Evolutionary conservation across 2,797 vertebrate genomes (phyloP).

Genomic region (Pseudopleuronectes americanus): DNA sequence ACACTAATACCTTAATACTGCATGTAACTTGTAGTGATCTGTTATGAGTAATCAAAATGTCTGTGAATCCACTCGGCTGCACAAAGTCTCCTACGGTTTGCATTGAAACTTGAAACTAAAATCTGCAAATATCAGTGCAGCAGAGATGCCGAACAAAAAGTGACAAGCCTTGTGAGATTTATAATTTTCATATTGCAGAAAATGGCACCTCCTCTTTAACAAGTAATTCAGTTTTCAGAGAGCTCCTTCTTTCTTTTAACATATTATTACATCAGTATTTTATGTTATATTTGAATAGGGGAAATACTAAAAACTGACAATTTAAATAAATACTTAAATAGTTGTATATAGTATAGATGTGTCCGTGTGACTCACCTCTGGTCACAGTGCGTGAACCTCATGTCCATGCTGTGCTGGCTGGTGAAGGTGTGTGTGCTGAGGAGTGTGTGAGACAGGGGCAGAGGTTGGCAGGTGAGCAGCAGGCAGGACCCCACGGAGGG

Average conservation of each 20-base stretch:
- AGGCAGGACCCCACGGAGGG: constrained; percentile 88
- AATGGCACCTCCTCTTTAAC: background rate
- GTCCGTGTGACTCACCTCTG: constrained; percentile 85
- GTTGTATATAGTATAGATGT: background rate
- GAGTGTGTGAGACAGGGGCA: constrained; percentile 93
- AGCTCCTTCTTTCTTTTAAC: constrained; percentile 2
- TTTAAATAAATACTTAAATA: too few relatives aligned
- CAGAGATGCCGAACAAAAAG: background rate
- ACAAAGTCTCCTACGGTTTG: background rate
- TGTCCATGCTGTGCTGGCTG: constrained; percentile 97
- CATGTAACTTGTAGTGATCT: too few relatives aligned
- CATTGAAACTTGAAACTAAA: background rate
- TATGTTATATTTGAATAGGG: too few relatives aligned
- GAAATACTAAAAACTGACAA: background rate
- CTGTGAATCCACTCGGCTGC: background rate
- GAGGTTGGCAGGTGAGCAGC: constrained; percentile 93
- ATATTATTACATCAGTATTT: constrained; percentile 11
- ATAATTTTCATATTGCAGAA: background rate
- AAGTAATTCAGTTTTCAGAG: too few relatives aligned
- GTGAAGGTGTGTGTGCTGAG: constrained; percentile 96
- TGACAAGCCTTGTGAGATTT: background rate
- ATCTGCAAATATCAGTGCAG: background rate
- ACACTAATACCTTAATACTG: too few relatives aligned
- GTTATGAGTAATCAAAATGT: too few relatives aligned
- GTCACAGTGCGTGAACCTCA: constrained; percentile 97